phyloP scores from a whole-genome alignment of 2,797 vertebrate species.

The Sibirionetta formosa region DNA sequence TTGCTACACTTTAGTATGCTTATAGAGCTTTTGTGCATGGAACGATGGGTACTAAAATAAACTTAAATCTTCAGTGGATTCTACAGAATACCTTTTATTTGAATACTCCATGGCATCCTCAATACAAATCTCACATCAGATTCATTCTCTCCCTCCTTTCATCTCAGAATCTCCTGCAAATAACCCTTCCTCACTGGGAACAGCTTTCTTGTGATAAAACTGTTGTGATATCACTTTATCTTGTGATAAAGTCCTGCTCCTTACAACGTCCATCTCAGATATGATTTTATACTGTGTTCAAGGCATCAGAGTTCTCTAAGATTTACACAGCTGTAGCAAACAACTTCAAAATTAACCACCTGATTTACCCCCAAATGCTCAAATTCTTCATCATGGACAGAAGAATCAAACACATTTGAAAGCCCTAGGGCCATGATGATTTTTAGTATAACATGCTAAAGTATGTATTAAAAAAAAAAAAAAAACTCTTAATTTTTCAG shows the following conservation, averaged over 20 bases:
- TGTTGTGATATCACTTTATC: not conserved
- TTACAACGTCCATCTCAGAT: not conserved
- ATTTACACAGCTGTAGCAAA: conserved; percentile 63
- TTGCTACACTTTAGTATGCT: not conserved
- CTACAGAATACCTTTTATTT: not conserved
- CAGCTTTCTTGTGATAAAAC: not conserved
- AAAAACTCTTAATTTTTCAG: not conserved
- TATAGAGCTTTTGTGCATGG: not conserved
- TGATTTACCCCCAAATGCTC: conserved; percentile 41
- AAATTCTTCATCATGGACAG: conserved; percentile 33
- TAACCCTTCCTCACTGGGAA: not conserved
- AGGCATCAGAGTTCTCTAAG: not conserved
- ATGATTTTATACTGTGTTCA: not conserved
- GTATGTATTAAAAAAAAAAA: not conserved
- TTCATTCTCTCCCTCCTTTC: not conserved
- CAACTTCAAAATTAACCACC: conserved; percentile 48
- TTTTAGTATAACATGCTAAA: not conserved
- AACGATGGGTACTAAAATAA: not conserved
- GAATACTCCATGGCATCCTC: not conserved
- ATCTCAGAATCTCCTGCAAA: not conserved
- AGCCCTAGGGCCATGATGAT: not conserved
- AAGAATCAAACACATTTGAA: conserved; percentile 44
- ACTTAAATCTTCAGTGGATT: not conserved
- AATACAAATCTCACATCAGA: not conserved
- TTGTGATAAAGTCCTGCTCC: not conserved